A percentile compares a stretch with the other conserved stretches of the same genome.
Conservation (phyloP, 1,140 invertebrate species). For the Drosophila pectinifera region DNA sequence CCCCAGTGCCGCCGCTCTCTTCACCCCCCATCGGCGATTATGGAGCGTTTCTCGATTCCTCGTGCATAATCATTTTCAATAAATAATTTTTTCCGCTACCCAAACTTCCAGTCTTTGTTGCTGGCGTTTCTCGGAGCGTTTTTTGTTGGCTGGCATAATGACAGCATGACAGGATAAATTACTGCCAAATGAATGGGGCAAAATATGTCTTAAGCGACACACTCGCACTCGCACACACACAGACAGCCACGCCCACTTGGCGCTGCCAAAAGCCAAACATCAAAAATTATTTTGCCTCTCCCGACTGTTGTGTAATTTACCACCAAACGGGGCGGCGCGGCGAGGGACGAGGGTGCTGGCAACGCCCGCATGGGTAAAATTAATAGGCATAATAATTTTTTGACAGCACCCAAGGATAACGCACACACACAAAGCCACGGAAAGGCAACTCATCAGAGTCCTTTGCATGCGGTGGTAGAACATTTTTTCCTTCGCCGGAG, state of each 20-base stretch:
- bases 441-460: constrained; percentile 73
- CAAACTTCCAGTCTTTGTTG: constrained; percentile 51
- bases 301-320: constrained; percentile 78
- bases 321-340: constrained; percentile 49
- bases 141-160: constrained; percentile 77
- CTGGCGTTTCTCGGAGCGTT: constrained; percentile 51
- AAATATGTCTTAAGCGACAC: constrained; percentile 80
- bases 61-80: constrained; percentile 80
- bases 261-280: constrained; percentile 80
- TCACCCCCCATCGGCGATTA: constrained; percentile 3
- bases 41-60: constrained; percentile 35
- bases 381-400: constrained; percentile 85
- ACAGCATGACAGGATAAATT: constrained; percentile 85
- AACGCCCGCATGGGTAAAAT: constrained; percentile 80
- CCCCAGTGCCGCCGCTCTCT: constrained; percentile 10
- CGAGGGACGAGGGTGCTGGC: constrained; percentile 20
- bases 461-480: constrained; percentile 57
- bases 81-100: constrained; percentile 70
- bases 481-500: constrained; percentile 14
- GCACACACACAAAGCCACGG: constrained; percentile 47
- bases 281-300: constrained; percentile 73
- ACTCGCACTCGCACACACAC: constrained; percentile 38
- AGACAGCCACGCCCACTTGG: constrained; percentile 68
- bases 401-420: constrained; percentile 85
- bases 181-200: constrained; percentile 82